Evolutionary conservation across 2,797 vertebrate genomes (phyloP).

Genomic region (Hyperoplus lanceolatus): DNA sequence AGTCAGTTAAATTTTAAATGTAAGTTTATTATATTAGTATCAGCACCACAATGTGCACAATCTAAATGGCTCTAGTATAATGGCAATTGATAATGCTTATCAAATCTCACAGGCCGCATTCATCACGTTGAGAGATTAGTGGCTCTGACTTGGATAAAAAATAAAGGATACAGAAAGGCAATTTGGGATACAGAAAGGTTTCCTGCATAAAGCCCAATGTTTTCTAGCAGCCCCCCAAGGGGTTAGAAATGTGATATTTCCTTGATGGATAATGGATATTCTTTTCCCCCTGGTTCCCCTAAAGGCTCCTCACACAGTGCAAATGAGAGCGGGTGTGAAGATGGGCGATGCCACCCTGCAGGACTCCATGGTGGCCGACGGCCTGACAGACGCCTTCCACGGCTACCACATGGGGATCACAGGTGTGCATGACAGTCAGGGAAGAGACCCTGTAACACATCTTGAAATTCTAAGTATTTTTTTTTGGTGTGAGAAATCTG

Average conservation of each 20-base stretch:
- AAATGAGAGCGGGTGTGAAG: constrained; percentile 92
- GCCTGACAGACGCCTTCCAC: constrained; percentile 95
- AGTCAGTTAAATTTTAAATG: not conserved
- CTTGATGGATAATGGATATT: not conserved
- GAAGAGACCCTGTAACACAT: no score
- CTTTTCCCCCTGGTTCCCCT: not conserved
- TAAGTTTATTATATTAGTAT: no score
- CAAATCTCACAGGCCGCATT: no score
- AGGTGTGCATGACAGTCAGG: constrained; percentile 72
- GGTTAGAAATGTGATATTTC: not conserved
- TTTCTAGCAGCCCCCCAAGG: not conserved
- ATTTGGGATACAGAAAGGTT: no score
- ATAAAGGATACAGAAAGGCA: no score
- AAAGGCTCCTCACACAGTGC: constrained; percentile 90
- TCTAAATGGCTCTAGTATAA: not conserved
- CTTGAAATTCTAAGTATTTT: not conserved
- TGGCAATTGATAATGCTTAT: no score
- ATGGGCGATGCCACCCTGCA: constrained; percentile 90
- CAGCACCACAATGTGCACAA: not conserved
- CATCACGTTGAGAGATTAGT: no score
- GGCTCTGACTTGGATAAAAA: no score
- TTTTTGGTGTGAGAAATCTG: not conserved
- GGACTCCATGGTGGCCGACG: constrained; percentile 92
- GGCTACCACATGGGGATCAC: constrained; percentile 97
- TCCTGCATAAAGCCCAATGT: not conserved